Evolutionary conservation across 2,113 vertebrate species (phyloP).

Genomic region (Corvus cornix): DNA sequence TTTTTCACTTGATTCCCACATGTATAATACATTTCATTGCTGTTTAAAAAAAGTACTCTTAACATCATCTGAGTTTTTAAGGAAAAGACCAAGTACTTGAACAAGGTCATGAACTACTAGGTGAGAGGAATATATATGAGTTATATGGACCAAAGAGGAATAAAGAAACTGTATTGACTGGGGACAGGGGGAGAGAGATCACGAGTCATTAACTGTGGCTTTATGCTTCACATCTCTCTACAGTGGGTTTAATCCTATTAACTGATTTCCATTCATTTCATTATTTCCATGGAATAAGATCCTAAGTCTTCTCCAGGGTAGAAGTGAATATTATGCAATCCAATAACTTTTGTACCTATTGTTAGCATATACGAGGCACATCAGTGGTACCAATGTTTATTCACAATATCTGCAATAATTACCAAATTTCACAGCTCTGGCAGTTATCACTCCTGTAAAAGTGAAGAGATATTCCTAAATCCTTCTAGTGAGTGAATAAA

Average conservation of each 20-base stretch:
- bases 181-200: rapidly evolving
- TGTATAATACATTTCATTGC: not conserved
- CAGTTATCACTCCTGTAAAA: constrained; percentile 19
- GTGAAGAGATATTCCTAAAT: constrained; percentile 23
- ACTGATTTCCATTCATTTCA: not conserved
- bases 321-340: not conserved
- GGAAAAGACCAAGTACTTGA: not conserved
- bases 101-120: not conserved
- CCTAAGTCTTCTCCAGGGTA: not conserved
- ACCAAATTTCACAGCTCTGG: constrained; percentile 3
- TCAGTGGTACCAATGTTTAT: constrained; percentile 22
- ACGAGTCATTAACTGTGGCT: not conserved
- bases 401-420: constrained; percentile 33
- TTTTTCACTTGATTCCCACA: not conserved
- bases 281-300: not conserved
- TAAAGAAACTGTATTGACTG: not conserved
- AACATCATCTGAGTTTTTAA: not conserved
- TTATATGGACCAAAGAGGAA: not conserved
- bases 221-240: not conserved
- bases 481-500: not conserved
- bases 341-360: not conserved
- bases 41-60: not conserved
- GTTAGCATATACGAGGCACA: not conserved
- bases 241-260: not conserved
- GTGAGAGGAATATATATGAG: not conserved